Percentiles rank a stretch among this genome's conserved stretches.
Conservation (phyloP, 2,113 vertebrate species). For the Raja brachyura region DNA sequence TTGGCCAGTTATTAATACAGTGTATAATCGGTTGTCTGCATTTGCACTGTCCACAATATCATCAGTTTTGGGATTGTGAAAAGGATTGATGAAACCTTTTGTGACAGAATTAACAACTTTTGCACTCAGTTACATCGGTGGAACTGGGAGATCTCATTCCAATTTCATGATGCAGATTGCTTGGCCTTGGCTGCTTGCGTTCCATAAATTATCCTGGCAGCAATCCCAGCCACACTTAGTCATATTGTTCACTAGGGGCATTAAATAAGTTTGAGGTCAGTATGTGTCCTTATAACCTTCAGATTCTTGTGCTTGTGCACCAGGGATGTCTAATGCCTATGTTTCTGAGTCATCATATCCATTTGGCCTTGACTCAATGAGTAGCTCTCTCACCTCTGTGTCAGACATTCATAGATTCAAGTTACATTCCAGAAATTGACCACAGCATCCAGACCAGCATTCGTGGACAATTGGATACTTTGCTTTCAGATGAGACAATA, state of each 20-base stretch:
- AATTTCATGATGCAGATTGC: background rate
- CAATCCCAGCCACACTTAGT: background rate
- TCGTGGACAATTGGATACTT: background rate
- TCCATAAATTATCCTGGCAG: background rate
- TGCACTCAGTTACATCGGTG: background rate
- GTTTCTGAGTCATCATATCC: background rate
- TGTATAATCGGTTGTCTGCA: background rate
- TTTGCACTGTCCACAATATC: background rate
- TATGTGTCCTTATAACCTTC: constrained; percentile 6
- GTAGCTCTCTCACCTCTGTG: background rate
- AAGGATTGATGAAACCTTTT: background rate
- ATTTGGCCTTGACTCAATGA: background rate
- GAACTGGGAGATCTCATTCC: background rate
- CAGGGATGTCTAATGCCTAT: background rate
- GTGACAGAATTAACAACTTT: background rate
- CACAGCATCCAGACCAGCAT: background rate
- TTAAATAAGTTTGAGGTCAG: background rate
- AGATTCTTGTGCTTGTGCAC: background rate
- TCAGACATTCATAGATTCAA: background rate
- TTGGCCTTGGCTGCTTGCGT: background rate
- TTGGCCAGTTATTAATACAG: background rate
- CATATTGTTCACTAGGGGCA: background rate
- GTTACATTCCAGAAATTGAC: background rate
- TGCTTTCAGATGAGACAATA: background rate
- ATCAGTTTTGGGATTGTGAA: background rate